Conservation (phyloP, 2,113 vertebrate species). For the Gadus macrocephalus region DNA sequence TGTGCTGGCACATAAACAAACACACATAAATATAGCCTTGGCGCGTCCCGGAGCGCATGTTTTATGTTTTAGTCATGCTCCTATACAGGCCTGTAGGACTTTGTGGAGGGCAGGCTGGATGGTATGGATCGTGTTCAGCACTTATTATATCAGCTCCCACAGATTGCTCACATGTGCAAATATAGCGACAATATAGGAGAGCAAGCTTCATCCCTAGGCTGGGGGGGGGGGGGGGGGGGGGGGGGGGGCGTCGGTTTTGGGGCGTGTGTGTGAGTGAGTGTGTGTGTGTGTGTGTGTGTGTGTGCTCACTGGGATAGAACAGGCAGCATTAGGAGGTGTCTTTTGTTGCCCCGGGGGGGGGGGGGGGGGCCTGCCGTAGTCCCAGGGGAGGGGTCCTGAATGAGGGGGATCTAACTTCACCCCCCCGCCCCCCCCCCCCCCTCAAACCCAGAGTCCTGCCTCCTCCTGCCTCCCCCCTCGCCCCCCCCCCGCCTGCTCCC, state of each 20-base stretch:
- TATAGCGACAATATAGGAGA: slow-evolving; percentile 7
- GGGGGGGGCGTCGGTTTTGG: slow-evolving; percentile 45
- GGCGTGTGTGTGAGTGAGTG: slow-evolving; percentile 39
- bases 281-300: slow-evolving; percentile 32
- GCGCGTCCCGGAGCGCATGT: slow-evolving; percentile 19
- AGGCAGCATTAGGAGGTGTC: slow-evolving; percentile 69
- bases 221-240: slow-evolving; percentile 37
- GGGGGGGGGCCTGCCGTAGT: slow-evolving; percentile 66
- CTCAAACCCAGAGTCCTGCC: slow-evolving; percentile 56
- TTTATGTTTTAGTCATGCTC: too few species aligned
- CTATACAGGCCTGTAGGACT: neutral
- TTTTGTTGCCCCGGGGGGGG: slow-evolving; percentile 75
- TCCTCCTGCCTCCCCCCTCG: slow-evolving; percentile 48
- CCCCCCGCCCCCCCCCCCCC: slow-evolving; percentile 28
- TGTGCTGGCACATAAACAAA: slow-evolving; percentile 23
- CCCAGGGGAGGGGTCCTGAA: slow-evolving; percentile 72
- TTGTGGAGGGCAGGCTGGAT: neutral
- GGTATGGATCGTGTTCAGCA: neutral
- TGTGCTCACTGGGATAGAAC: slow-evolving; percentile 66
- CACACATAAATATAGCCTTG: slow-evolving; percentile 40
- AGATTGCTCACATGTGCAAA: neutral
- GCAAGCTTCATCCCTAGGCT: slow-evolving; percentile 44
- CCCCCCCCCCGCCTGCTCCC: slow-evolving; percentile 59
- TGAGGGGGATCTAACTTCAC: slow-evolving; percentile 73
- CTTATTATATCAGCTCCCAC: too few species aligned